Conservation (phyloP, 1,140 invertebrate species). For the Nasonia vitripennis region DNA sequence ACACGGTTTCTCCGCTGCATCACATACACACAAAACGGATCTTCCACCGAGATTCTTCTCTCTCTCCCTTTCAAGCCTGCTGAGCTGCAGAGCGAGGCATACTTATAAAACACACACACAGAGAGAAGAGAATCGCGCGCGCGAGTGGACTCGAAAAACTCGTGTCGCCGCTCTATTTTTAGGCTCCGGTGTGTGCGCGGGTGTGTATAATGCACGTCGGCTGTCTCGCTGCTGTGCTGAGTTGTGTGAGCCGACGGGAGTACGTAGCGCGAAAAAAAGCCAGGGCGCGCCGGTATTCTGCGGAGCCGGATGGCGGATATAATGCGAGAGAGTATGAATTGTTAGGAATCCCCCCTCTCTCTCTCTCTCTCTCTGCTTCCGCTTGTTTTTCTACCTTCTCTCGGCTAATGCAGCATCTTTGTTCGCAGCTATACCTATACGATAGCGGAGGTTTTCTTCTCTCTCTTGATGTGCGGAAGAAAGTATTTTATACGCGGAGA, state of each 20-base stretch:
- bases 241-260: not conserved
- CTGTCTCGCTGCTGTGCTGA: not conserved
- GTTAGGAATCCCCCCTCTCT: not conserved
- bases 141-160: conserved; percentile 8
- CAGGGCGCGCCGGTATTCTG: not conserved
- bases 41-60: not conserved
- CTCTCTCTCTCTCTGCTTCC: not conserved
- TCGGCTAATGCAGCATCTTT: not conserved
- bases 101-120: not conserved
- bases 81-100: not conserved
- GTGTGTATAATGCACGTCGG: not conserved
- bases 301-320: not conserved
- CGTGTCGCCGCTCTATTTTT: conserved; percentile 2
- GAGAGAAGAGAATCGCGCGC: not conserved
- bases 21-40: not conserved
- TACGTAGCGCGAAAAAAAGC: not conserved
- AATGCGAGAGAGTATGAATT: not conserved
- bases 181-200: conserved; percentile 4
- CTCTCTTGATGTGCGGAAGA: not conserved
- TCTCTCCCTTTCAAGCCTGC: not conserved
- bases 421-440: not conserved
- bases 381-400: not conserved
- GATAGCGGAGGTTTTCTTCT: not conserved
- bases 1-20: not conserved
- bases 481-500: not conserved